Evolutionary conservation across 2,113 vertebrate species (phyloP).

Genomic region (Indicator indicator): DNA sequence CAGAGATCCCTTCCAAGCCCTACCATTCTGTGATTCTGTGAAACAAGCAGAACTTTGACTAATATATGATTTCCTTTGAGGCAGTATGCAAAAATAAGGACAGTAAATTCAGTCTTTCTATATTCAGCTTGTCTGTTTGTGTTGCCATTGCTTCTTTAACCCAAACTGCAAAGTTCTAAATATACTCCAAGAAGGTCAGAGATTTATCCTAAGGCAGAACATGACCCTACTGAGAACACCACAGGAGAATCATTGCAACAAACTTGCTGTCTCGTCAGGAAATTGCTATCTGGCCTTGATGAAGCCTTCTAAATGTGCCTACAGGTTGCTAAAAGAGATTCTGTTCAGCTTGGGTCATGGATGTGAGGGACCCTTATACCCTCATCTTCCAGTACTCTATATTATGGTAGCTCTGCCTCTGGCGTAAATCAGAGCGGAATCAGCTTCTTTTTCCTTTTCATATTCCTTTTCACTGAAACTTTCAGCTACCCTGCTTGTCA

Average conservation of each 20-base stretch:
- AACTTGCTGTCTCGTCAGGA: not conserved
- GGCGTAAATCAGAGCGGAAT: not conserved
- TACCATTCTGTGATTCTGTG: no score
- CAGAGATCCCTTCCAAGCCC: no score
- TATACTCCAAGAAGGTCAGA: not conserved
- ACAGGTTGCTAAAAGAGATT: not conserved
- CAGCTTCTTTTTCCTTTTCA: not conserved
- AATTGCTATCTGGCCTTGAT: not conserved
- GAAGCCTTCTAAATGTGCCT: not conserved
- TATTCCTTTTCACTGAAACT: not conserved
- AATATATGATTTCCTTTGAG: not conserved
- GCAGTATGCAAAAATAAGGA: not conserved
- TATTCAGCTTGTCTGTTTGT: not conserved
- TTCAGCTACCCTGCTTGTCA: not conserved
- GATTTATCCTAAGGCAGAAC: not conserved
- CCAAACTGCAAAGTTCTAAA: not conserved
- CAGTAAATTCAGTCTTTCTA: not conserved
- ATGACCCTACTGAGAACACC: not conserved
- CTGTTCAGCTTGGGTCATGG: not conserved
- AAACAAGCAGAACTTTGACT: accelerated
- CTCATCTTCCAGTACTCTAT: not conserved
- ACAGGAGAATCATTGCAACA: not conserved
- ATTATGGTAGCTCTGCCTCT: not conserved
- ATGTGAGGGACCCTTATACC: not conserved
- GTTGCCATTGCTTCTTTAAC: not conserved